Evolutionary conservation across 2,797 vertebrate genomes (phyloP).

Genomic region (Alcedo quadribrachys): DNA sequence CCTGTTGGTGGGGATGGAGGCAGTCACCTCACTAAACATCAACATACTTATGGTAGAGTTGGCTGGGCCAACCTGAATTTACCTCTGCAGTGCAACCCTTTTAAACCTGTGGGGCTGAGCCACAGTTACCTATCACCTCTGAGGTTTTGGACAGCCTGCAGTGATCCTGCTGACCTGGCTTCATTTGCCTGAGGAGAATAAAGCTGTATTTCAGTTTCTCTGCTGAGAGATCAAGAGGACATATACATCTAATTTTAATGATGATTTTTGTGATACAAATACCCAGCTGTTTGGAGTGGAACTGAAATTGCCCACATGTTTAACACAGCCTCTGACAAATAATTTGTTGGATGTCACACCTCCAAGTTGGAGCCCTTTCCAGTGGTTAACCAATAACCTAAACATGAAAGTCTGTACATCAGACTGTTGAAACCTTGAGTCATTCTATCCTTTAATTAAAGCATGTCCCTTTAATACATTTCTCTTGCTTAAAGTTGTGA

Average conservation of each 20-base stretch:
- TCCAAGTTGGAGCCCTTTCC: not conserved
- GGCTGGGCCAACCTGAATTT: not conserved
- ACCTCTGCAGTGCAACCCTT: not conserved
- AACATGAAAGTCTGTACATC: slow-evolving; percentile 22
- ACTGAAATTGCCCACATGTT: not conserved
- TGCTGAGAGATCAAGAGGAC: not conserved
- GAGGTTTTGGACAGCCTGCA: not conserved
- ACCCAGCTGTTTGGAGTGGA: not conserved
- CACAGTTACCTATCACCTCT: not conserved
- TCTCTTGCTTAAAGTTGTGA: not conserved
- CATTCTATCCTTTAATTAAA: slow-evolving; percentile 49
- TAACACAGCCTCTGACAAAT: not conserved
- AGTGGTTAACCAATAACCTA: not conserved
- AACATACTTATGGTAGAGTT: not conserved
- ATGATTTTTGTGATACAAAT: not conserved
- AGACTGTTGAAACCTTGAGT: slow-evolving; percentile 33
- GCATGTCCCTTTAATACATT: slow-evolving; percentile 2
- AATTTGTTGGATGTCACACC: not conserved
- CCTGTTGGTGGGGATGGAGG: not conserved
- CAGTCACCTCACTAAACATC: not conserved
- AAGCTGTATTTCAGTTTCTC: not conserved
- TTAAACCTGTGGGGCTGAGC: not conserved
- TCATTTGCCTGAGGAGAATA: not conserved
- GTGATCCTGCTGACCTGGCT: not conserved
- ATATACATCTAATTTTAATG: not conserved